Evolutionary conservation across 2,888 invertebrate species (phyloP), one percentile per base, ranked within the genome.

Genomic region (Thera britannica): DNA sequence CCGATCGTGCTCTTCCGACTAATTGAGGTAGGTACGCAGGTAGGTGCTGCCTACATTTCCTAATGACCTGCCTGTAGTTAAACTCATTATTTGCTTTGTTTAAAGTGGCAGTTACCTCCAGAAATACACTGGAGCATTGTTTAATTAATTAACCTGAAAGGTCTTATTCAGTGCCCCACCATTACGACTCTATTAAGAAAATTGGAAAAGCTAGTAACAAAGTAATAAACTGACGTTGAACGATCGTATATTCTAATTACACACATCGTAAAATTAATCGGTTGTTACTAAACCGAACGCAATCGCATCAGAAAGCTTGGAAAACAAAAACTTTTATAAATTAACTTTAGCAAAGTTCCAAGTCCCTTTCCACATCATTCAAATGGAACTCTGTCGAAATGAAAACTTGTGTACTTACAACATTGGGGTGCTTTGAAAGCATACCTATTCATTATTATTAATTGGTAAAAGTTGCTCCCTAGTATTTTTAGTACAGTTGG

Each of bases 261-360:
- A 91, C 87, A 85, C 83, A 81, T 86, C 86, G 83, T 91, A 88
- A 92, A 91, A 85, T 83, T 86, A 89, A 90, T 92, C 88, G 85
- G 80, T 83, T 83, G 83, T 80, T 81, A 82, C 81, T 83, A 86
- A 87, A 84, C 79, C 79, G 78, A 83, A 82, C 83, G 83, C 85
- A 84, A 83, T 82, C 80, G 79, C 79, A 82, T 77, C 81, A 83
- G 78, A 84, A 85, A 81, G 79, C 79, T 83, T 78, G 77, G 77
- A 78, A 72, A 81, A 76, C 79, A 84, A 83, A 23, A 77, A 81
- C 72, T 67, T 74, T 68, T 62, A 80, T 79, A 80, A 77, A 73
- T 76, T 71, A 68, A 80, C 76, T 78, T 78, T 76, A 79, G 86
- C 83, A 87, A 83, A 85, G 87, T 89, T 83, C 84, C 81, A 88